Conservation (phyloP, 2,797 vertebrate genomes). For the Cetoscarus ocellatus region DNA sequence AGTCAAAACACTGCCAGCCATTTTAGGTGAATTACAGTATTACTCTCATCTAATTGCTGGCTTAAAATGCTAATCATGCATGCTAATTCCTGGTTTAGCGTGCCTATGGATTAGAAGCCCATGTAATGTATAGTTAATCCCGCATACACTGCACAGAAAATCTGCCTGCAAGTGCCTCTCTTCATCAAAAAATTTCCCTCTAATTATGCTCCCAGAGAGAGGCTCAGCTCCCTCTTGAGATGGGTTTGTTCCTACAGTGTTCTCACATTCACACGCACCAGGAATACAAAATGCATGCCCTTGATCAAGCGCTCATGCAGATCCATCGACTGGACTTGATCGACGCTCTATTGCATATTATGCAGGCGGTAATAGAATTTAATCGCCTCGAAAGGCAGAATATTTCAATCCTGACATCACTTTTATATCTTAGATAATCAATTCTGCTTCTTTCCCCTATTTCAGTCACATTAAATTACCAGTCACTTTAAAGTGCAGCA, state of each 20-base stretch:
- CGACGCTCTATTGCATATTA: constrained; percentile 18
- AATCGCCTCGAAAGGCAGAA: constrained; percentile 19
- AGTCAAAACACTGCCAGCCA: constrained; percentile 56
- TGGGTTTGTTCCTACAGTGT: constrained; percentile 27
- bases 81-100: constrained; percentile 74
- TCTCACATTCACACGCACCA: constrained; percentile 26
- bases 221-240: constrained; percentile 57
- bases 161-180: constrained; percentile 63
- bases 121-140: constrained; percentile 79
- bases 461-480: constrained; percentile 38
- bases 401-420: constrained; percentile 19
- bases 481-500: constrained; percentile 16
- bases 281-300: constrained; percentile 49
- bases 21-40: constrained; percentile 72
- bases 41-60: constrained; percentile 71
- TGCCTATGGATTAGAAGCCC: constrained; percentile 71
- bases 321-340: constrained; percentile 41
- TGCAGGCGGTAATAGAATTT: constrained; percentile 33
- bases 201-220: constrained; percentile 76
- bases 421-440: constrained; percentile 37
- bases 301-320: constrained; percentile 44
- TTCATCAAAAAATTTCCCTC: constrained; percentile 65
- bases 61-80: constrained; percentile 73
- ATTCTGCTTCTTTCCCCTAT: constrained; percentile 9
- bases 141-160: constrained; percentile 64